These are phyloP conservation scores for Acholoe squamosa DNA, from an alignment of 2,888 invertebrate species.

Conservation along the genomic window DNA sequence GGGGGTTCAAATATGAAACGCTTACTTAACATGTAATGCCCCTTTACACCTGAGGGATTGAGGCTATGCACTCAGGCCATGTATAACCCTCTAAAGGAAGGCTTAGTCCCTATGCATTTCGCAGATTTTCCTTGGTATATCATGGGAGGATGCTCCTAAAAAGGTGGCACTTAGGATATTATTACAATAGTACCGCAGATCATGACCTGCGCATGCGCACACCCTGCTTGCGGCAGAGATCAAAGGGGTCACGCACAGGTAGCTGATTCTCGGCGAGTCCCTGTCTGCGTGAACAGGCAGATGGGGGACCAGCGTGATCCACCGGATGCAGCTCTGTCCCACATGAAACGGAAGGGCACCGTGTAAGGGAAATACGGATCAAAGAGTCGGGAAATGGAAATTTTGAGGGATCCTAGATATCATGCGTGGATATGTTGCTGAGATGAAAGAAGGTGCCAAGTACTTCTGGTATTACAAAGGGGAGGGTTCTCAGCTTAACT, in stretches of 20 bases:
- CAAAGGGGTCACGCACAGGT: slow-evolving; percentile 12
- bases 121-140: background rate
- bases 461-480: slow-evolving; percentile 34
- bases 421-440: slow-evolving; percentile 37
- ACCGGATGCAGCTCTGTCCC: background rate
- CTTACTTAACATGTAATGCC: too few relatives aligned
- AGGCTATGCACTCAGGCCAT: too few relatives aligned
- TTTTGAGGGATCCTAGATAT: slow-evolving; percentile 39
- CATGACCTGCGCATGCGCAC: background rate
- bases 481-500: background rate
- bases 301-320: background rate
- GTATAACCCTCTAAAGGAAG: too few relatives aligned
- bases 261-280: background rate
- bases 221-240: background rate
- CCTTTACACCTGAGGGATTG: too few relatives aligned
- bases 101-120: background rate
- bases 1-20: too few relatives aligned
- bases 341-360: slow-evolving; percentile 47
- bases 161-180: background rate
- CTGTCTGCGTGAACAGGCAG: background rate
- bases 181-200: slow-evolving; percentile 6
- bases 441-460: slow-evolving; percentile 21
- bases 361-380: background rate
- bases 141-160: background rate
- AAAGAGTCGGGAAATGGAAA: background rate